Base-by-base conservation (phyloP, 2,113 vertebrate species). In the Ammodytes marinus region DNA sequence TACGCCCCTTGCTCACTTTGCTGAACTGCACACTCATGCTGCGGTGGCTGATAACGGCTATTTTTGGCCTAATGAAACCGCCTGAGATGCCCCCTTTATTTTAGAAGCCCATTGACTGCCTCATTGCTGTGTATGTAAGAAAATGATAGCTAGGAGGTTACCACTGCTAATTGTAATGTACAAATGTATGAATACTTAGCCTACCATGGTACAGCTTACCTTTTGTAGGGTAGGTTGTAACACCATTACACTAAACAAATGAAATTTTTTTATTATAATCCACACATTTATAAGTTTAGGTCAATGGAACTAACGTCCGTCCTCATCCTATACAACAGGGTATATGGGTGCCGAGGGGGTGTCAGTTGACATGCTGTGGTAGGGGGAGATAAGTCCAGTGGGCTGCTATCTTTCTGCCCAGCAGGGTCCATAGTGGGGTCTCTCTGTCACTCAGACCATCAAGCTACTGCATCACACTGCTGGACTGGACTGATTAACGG, bases 1-100 rank as follows among this genome's bases (percentile, higher is more conserved):
- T 65, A 60, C 12, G n/a, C 64, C 71, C 52, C 19, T 13, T 7
- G 58, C 74, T 63, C 53, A 13, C 43, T 9, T 53, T 79, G 49
- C 10, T 43, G 67, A 86, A 75, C 55, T 83, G 89, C 89, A 85
- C 73, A 75, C 73, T 80, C 87, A 86, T 66, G 45, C 65, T 89
- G 88, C 66, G 10, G 45, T 53, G 19, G 42, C 82, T 88, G 94
- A 95, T 95, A 95, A 94, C 52, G 4, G 80, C 86, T 94, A 94
- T 90, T 89, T 95, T 92, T 91, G 74, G 84, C 57, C 50, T 10
- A 35, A 70, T 12, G 3, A 86, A 79, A 80, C 69, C 58, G 55
- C 27, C 27, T 40, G 64, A 68, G 55, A 42, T 64, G 15, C 52
- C 66, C 43, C 54, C 59, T 55, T 5, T 19, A 46, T 50, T 82